Base-by-base conservation (phyloP, 30 jellyfish, hydroid and myxozoan genomes). In the Clytia hemisphaerica region DNA sequence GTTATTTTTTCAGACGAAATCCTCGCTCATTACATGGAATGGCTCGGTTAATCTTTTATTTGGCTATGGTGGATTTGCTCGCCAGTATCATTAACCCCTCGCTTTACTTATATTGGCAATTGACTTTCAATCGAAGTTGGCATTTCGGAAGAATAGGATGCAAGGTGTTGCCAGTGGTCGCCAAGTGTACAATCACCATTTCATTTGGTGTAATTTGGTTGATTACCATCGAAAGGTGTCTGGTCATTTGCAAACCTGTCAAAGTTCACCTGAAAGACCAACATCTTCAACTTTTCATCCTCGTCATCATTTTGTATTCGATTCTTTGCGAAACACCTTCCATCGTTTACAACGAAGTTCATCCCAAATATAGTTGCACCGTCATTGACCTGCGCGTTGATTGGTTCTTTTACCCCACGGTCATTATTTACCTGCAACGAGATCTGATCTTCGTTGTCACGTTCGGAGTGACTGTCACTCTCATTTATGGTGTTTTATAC, bases 241-340 rank as follows among this genome's bases (percentile, higher is more conserved):
- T 92, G 15, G 73, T 79, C 4, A 83, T 83, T 12, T 78, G 82
- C 57, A 75, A 85, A 57, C 94, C 94, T 1, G 74, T 73, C 45
- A 59, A 64, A 32, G 44, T 49, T 0, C 81, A 81, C 22, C 19
- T 73, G 25, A 74, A 75, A 27, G 31, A 22, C 28, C 19, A 27
- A 12, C 94, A 74, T 24, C 58, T 83, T 19, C 55, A 67, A 22
- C 37, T 83, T 15, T 50, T 48, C 24, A 18, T 73, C 37, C 21
- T 45, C 16, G 0, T 54, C 15, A 71, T 65, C 15, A 46, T 58
- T 1, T 2, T 61, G 10, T 40, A 37, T 4, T 76, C 95, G 6
- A 59, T 83, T 15, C 36, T 67, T 15, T 70, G 73, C 1, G 81
- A 59, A 33, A 30, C 67, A 27, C 90, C 68, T 46, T 73, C 50